phyloP scores from a whole-genome alignment of 1,140 invertebrate species.

The Alviniconcha marisindica region DNA sequence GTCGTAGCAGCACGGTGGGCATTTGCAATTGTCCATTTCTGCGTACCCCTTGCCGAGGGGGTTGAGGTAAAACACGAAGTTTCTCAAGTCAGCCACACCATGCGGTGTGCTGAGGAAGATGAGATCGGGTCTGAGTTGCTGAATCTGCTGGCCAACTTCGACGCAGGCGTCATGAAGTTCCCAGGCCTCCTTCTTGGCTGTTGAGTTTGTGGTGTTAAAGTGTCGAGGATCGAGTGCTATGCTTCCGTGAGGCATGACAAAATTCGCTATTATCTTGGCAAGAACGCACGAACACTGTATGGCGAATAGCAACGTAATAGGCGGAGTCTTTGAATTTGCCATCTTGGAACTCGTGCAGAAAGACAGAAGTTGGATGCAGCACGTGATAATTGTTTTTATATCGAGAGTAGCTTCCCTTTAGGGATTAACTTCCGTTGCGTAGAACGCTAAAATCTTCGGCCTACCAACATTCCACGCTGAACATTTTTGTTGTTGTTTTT shows the following conservation, averaged over 20 bases:
- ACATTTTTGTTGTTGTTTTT: neutral
- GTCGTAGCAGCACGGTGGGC: conserved; percentile 57
- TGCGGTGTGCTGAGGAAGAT: conserved; percentile 60
- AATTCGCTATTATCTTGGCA: conserved; percentile 41
- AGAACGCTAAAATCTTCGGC: neutral
- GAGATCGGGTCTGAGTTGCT: conserved; percentile 45
- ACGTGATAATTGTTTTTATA: neutral
- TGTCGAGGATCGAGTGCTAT: conserved; percentile 55
- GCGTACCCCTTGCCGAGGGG: conserved; percentile 47
- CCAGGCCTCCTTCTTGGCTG: conserved; percentile 49
- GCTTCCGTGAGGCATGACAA: conserved; percentile 59
- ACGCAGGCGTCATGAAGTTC: conserved; percentile 49
- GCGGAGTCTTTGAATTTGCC: neutral
- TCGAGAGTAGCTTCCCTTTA: conserved; percentile 19
- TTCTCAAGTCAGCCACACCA: conserved; percentile 55
- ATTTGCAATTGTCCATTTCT: conserved; percentile 60
- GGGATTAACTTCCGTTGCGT: conserved; percentile 20
- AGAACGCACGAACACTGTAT: neutral
- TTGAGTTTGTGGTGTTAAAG: conserved; percentile 59
- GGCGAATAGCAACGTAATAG: neutral
- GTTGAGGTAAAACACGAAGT: conserved; percentile 59
- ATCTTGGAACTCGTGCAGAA: neutral
- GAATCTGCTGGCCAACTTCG: conserved; percentile 45
- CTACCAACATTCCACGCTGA: neutral
- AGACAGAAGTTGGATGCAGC: too few relatives aligned